A percentile compares a stretch with the other conserved stretches of the same genome.
Conservation (phyloP, 2,888 invertebrate genomes). For the Seira musarum region DNA sequence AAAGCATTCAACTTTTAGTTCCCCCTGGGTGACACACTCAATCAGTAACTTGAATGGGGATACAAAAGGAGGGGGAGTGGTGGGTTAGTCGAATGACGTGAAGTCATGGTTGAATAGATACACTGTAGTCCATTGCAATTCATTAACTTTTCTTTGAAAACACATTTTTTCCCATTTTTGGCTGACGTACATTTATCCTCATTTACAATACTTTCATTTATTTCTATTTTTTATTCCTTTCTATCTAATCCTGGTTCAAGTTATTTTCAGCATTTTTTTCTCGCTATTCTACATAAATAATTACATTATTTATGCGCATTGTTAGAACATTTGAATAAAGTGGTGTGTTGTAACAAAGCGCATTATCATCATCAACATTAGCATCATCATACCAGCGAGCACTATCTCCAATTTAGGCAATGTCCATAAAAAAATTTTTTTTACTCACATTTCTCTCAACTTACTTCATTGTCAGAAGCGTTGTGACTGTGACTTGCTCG, state of each 20-base stretch:
- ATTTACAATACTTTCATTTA: background rate
- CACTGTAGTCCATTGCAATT: background rate
- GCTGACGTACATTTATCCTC: background rate
- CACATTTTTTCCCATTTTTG: conserved; percentile 8
- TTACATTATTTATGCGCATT: conserved; percentile 12
- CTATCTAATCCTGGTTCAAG: background rate
- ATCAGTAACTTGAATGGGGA: background rate
- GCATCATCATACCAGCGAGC: background rate
- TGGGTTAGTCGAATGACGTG: background rate
- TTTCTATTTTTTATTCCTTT: background rate
- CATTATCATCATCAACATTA: background rate
- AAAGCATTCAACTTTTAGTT: background rate
- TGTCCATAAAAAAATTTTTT: conserved; percentile 31
- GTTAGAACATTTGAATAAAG: conserved; percentile 3
- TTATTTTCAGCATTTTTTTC: conserved; percentile 19
- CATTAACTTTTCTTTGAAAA: background rate
- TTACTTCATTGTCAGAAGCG: background rate
- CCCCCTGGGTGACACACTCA: conserved; percentile 8
- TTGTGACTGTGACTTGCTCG: no score
- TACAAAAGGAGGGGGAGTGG: background rate
- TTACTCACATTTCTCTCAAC: background rate
- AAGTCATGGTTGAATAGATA: background rate
- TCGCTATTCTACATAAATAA: conserved; percentile 5
- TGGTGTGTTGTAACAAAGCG: background rate
- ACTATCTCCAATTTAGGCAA: conserved; percentile 33